These are phyloP conservation scores for Frankliniella fusca DNA, from an alignment of 2,888 invertebrate species.

Conservation along the genomic window DNA sequence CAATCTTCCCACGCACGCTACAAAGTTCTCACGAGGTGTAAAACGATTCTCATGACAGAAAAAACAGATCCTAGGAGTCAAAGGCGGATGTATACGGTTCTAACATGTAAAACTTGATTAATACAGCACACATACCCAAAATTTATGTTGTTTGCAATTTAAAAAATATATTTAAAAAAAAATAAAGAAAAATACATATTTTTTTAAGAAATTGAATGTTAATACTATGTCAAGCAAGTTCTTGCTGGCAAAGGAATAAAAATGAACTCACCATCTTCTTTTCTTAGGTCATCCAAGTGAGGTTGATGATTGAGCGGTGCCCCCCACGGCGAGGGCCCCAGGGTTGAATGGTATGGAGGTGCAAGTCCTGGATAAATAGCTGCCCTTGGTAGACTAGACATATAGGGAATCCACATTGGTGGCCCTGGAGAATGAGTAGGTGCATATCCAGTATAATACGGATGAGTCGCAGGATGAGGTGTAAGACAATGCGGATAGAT, in stretches of 20 bases:
- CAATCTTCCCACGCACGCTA: background rate
- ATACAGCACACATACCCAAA: no score
- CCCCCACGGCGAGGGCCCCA: conserved; percentile 38
- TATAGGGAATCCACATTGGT: conserved; percentile 38
- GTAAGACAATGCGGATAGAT: conserved; percentile 31
- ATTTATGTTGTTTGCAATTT: no score
- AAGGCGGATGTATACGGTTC: no score
- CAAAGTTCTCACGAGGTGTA: background rate
- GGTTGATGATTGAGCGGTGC: conserved; percentile 39
- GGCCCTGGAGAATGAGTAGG: conserved; percentile 36
- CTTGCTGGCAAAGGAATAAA: background rate
- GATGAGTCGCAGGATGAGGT: conserved; percentile 24
- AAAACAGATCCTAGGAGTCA: no score
- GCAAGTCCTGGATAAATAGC: conserved; percentile 31
- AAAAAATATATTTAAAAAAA: no score
- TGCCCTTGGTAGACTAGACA: conserved; percentile 38
- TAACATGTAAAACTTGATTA: no score
- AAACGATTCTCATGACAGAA: background rate
- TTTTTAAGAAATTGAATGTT: background rate
- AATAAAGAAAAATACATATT: no score
- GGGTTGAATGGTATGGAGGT: conserved; percentile 37
- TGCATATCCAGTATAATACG: background rate
- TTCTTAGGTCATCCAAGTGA: conserved; percentile 38
- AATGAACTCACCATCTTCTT: conserved; percentile 37
- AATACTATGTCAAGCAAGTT: no score